Conservation (phyloP, 2,888 invertebrate genomes). For the Agrypnus murinus region DNA sequence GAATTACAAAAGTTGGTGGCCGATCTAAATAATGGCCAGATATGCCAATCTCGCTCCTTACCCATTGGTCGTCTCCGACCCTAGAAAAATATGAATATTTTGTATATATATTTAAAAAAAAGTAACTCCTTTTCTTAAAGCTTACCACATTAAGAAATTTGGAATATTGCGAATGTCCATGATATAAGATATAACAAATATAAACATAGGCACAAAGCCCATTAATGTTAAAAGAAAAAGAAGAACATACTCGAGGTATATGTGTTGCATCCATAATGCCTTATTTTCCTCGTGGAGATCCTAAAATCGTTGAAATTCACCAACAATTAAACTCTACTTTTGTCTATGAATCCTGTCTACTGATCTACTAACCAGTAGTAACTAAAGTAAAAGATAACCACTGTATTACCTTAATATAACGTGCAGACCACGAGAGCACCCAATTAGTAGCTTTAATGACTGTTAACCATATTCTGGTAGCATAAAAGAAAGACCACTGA, state of each 20-base stretch:
- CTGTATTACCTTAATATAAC: background rate
- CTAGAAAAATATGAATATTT: constrained; percentile 68
- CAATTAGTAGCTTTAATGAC: background rate
- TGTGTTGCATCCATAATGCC: background rate
- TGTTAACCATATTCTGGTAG: constrained; percentile 1
- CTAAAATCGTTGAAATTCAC: background rate
- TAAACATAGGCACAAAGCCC: no score
- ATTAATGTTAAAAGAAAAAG: constrained; percentile 11
- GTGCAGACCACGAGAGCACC: background rate
- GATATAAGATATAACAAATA: constrained; percentile 57
- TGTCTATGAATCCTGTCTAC: no score
- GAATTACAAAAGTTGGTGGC: constrained; percentile 65
- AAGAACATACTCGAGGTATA: background rate
- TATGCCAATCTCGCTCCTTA: constrained; percentile 76
- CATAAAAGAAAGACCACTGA: constrained; percentile 16
- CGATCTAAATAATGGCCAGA: constrained; percentile 76
- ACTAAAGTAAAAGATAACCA: background rate
- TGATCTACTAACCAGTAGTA: no score
- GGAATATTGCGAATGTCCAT: constrained; percentile 63
- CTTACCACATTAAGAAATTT: constrained; percentile 66
- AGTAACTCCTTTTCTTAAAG: background rate
- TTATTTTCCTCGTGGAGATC: background rate
- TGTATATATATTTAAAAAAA: background rate
- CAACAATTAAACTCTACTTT: no score
- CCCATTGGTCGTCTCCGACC: constrained; percentile 76